Base-by-base conservation (phyloP, 1,140 invertebrate genomes). In the Heliconius himera region DNA sequence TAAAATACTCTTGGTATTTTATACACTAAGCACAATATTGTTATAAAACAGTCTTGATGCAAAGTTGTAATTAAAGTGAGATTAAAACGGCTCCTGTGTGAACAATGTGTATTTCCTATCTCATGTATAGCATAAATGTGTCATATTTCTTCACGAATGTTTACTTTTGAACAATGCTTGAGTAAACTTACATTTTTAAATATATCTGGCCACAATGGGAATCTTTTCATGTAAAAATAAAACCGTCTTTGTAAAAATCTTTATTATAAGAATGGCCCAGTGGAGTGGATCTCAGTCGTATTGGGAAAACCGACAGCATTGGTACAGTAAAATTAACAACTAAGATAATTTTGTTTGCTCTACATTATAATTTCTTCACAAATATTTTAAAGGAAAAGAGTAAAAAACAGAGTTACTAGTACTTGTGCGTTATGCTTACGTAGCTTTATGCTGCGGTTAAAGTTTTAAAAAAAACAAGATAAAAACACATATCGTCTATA, bases 1-100 rank as follows among this genome's bases (percentile, higher is more conserved):
- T 26, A 26, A 26, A 26, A 26, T 26, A 26, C 26, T 26, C 26
- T 26, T 26, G 26, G 26, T 26, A 26, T 26, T 26, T 26, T 26
- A 26, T 26, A 26, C 26, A 1, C 26, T 26, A 26, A 26, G 26
- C 26, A 26, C 26, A 26, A 1, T 1, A 26, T 26, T 26, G 26
- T 26, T 26, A 26, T 26, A 26, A 26, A 26, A 26, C 26, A 26
- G 26, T 26, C 26, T 26, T 26, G 26, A 26, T 22, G 60, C n/a
- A 66, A 66, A 66, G 60, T 66, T 66, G 60, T 66, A 66, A 66
- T 66, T 66, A 66, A 66, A 66, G 22, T 66, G 60, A 66, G 60
- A 66, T 66, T 66, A 66, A 66, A 66, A 66, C 22, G 9, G 22
- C 60, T 66, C 60, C 26, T 66, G 22, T 66, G 22, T 29, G 60